Evolutionary conservation across 2,797 vertebrate genomes (phyloP).

Genomic region (Micropoecilia bifurca): DNA sequence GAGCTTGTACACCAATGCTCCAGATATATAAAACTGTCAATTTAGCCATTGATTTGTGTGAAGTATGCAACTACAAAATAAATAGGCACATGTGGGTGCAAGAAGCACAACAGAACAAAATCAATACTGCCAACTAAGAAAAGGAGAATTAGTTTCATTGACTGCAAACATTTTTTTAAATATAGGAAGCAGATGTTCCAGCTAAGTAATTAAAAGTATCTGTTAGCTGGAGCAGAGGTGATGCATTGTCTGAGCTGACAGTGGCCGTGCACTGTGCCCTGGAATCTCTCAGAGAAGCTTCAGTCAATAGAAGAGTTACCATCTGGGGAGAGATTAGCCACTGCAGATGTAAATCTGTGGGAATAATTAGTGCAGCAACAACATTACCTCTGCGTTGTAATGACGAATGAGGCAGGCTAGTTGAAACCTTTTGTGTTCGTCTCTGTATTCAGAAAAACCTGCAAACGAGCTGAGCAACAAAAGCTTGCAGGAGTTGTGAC

Average conservation of each 20-base stretch:
- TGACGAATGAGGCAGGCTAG: constrained; percentile 1
- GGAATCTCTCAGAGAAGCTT: constrained; percentile 33
- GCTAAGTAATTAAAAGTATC: constrained; percentile 49
- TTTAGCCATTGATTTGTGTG: constrained; percentile 5
- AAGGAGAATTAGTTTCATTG: constrained; percentile 8
- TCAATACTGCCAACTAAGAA: constrained; percentile 25
- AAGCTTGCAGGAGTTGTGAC: neutral
- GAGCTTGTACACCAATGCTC: neutral
- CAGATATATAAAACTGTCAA: neutral
- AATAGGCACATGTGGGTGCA: constrained; percentile 7
- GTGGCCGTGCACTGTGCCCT: constrained; percentile 18
- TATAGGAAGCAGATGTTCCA: constrained; percentile 34
- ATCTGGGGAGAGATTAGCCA: constrained; percentile 43
- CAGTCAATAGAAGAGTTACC: constrained; percentile 50
- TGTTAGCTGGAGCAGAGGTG: constrained; percentile 24
- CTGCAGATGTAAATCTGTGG: constrained; percentile 37
- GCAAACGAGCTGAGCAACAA: constrained; percentile 3
- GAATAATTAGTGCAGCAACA: constrained; percentile 38
- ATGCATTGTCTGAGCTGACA: constrained; percentile 43
- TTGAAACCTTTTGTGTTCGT: constrained; percentile 17
- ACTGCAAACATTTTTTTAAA: neutral
- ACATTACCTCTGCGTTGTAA: constrained; percentile 33
- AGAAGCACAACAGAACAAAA: constrained; percentile 21
- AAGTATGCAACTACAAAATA: constrained; percentile 8
- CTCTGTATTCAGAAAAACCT: neutral